Percentiles rank a stretch among this genome's conserved stretches.
phyloP scores from a whole-genome alignment of 1,140 invertebrate species.

The Calycopis cecrops region DNA sequence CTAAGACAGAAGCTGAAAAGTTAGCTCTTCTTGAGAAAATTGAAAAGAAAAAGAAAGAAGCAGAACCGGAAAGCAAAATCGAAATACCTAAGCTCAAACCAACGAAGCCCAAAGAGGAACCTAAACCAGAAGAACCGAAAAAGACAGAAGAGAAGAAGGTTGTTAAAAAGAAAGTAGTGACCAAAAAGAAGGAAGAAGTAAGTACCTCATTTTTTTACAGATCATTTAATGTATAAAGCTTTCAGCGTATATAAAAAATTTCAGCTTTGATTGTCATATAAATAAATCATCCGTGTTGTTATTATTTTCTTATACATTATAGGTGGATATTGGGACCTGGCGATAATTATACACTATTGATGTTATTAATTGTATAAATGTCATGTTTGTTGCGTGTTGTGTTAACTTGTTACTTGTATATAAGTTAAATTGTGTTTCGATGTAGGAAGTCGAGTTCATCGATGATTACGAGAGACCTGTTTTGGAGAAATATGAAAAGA shows the following conservation, averaged over 20 bases:
- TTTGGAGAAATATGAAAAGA: conserved; percentile 76
- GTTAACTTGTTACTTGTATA: conserved; percentile 53
- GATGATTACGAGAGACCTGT: conserved; percentile 78
- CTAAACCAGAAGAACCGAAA: conserved; percentile 55
- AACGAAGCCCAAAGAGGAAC: conserved; percentile 73
- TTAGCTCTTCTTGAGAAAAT: conserved; percentile 70
- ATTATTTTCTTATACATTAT: not conserved
- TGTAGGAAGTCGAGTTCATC: conserved; percentile 69
- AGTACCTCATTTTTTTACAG: conserved; percentile 34
- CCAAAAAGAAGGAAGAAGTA: conserved; percentile 67
- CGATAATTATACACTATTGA: not conserved
- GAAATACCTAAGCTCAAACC: conserved; percentile 76
- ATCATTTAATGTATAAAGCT: conserved; percentile 37
- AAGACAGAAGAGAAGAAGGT: conserved; percentile 66
- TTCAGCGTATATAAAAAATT: conserved; percentile 20
- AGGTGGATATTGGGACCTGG: not conserved
- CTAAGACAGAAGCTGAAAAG: conserved; percentile 73
- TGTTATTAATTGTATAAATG: conserved; percentile 17
- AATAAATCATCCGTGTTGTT: no score
- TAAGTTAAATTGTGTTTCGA: conserved; percentile 54
- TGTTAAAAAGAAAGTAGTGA: conserved; percentile 68
- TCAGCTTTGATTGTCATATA: no score
- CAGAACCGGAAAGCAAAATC: conserved; percentile 64
- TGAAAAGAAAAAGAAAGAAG: conserved; percentile 68
- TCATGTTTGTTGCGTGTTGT: conserved; percentile 49